A percentile compares a stretch with the other conserved stretches of the same genome.
Evolutionary conservation across 2,888 invertebrate genomes (phyloP).

Genomic region (Leptodirus hochenwartii): DNA sequence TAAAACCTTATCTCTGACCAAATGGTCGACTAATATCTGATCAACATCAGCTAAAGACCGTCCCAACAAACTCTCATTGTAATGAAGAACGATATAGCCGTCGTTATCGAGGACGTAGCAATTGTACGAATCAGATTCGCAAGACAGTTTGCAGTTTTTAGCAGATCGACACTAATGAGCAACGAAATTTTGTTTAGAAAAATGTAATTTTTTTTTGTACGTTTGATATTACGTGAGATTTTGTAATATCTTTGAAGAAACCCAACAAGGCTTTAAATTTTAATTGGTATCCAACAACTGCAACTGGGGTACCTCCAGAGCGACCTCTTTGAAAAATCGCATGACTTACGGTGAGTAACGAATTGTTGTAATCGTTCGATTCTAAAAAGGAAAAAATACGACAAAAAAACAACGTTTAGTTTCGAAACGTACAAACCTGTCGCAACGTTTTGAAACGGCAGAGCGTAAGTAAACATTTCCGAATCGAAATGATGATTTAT

Average conservation of each 20-base stretch:
- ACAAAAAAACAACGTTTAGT: not conserved
- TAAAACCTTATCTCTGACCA: constrained; percentile 59
- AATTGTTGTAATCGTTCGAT: constrained; percentile 12
- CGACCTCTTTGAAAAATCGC: constrained; percentile 55
- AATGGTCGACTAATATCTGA: constrained; percentile 48
- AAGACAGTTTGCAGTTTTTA: constrained; percentile 27
- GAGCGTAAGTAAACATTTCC: constrained; percentile 61
- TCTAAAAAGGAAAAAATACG: constrained; percentile 9
- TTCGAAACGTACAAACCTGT: too few species aligned
- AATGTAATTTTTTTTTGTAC: not conserved
- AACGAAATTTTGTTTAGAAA: constrained; percentile 5
- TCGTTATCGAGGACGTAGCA: constrained; percentile 82
- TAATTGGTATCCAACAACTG: constrained; percentile 64
- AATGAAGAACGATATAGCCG: constrained; percentile 69
- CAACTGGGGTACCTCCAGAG: constrained; percentile 42
- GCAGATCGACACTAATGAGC: constrained; percentile 14
- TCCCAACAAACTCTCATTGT: constrained; percentile 32
- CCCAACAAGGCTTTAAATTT: constrained; percentile 56
- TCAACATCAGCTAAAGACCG: constrained; percentile 71
- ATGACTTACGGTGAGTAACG: constrained; percentile 58
- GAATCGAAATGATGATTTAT: constrained; percentile 59
- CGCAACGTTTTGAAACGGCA: constrained; percentile 43
- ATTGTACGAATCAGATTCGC: constrained; percentile 40
- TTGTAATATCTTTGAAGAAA: constrained; percentile 61
- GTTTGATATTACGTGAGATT: constrained; percentile 1